Conservation (phyloP, 2,113 vertebrate species). For the Scartelaos histophorus region DNA sequence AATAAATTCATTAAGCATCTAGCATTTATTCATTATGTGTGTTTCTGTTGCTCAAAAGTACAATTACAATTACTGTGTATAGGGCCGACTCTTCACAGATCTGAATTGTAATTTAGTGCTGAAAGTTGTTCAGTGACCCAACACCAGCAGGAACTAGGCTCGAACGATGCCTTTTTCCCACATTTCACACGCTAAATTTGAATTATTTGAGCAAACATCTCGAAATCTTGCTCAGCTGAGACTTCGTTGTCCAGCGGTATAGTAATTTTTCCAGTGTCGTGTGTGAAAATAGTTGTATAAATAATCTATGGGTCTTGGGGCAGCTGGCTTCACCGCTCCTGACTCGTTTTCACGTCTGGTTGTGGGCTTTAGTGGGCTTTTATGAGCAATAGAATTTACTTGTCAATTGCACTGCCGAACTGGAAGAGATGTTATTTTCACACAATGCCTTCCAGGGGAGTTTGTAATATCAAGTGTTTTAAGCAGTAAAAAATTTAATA, state of each 20-base stretch:
- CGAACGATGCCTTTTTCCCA: no score
- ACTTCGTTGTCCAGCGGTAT: background rate
- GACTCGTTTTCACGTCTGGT: background rate
- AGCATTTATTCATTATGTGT: no score
- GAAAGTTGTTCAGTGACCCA: no score
- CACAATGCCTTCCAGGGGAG: constrained; percentile 1
- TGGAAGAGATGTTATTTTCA: background rate
- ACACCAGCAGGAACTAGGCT: no score
- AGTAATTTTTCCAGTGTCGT: background rate
- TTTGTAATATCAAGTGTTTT: background rate
- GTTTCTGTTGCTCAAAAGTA: no score
- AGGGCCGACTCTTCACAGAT: no score
- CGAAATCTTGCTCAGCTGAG: background rate
- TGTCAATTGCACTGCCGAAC: constrained; percentile 3
- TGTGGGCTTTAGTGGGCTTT: constrained; percentile 16
- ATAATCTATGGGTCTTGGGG: constrained; percentile 30
- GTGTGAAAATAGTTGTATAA: constrained; percentile 24
- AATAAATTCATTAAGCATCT: no score
- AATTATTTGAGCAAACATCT: no score
- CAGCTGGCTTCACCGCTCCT: background rate
- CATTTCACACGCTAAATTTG: no score
- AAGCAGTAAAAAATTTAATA: background rate
- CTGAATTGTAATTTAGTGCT: no score
- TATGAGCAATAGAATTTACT: constrained; percentile 11
- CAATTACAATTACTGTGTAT: no score